These are phyloP conservation scores for Clarias platycephalus DNA, from an alignment of 2,797 vertebrate species.

Conservation along the genomic window DNA sequence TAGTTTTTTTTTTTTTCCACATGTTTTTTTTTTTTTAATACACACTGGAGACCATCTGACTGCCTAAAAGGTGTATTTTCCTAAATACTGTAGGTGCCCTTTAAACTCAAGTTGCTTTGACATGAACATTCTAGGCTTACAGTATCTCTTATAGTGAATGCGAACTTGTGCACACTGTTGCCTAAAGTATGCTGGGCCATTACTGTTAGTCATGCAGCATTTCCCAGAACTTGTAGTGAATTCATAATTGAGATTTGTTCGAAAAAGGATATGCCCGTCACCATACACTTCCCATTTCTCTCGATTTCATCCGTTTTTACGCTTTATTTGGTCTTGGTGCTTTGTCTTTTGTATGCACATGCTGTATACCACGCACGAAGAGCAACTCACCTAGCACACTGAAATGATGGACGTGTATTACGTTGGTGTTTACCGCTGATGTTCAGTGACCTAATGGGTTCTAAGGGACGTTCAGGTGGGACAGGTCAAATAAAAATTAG, in stretches of 20 bases:
- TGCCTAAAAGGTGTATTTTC: too few species aligned
- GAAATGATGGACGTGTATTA: neutral
- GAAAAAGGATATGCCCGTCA: neutral
- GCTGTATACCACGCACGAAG: too few species aligned
- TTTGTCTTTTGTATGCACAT: neutral
- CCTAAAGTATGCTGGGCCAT: neutral
- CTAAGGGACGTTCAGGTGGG: neutral
- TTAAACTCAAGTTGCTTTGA: neutral
- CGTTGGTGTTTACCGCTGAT: neutral
- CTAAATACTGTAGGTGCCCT: too few species aligned
- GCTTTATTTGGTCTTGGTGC: neutral
- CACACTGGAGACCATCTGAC: too few species aligned
- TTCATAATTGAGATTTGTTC: neutral
- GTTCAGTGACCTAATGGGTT: neutral
- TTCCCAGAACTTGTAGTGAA: neutral
- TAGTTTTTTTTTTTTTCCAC: too few species aligned
- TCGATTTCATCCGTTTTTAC: neutral
- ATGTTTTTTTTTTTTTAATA: too few species aligned
- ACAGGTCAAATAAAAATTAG: neutral
- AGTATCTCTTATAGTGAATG: neutral
- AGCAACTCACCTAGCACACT: neutral
- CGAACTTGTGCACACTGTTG: slow-evolving; percentile 3
- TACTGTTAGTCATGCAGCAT: neutral
- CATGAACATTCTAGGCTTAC: neutral
- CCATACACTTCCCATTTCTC: neutral